A percentile compares a stretch with the other conserved stretches of the same genome.
Evolutionary conservation across 1,140 invertebrate species (phyloP).

Genomic region (Saccostrea glomerata): DNA sequence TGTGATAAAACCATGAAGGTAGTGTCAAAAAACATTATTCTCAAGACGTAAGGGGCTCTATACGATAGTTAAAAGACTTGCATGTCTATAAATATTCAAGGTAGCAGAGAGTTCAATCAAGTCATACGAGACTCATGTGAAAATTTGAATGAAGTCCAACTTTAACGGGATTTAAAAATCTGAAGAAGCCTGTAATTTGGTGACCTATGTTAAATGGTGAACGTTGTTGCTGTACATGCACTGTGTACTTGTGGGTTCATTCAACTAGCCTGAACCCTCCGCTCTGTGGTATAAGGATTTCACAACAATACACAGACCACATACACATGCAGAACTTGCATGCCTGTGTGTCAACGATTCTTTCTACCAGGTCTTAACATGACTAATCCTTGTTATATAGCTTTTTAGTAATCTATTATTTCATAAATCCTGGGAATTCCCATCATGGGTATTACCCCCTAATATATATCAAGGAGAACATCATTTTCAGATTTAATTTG

Average conservation of each 20-base stretch:
- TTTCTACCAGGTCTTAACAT: background rate
- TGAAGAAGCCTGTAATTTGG: constrained; percentile 22
- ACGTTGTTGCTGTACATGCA: background rate
- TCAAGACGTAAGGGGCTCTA: background rate
- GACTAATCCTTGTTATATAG: constrained; percentile 6
- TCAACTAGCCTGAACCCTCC: constrained; percentile 7
- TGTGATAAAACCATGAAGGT: background rate
- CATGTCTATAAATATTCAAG: constrained; percentile 25
- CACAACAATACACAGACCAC: background rate
- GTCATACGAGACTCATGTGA: constrained; percentile 13
- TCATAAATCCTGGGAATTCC: background rate
- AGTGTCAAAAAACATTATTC: background rate
- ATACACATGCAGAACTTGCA: background rate
- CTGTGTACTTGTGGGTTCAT: background rate
- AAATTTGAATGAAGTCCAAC: constrained; percentile 34
- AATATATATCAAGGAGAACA: too few relatives aligned
- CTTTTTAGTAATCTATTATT: background rate
- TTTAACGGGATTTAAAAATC: constrained; percentile 34
- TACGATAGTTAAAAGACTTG: background rate
- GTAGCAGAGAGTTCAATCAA: constrained; percentile 37
- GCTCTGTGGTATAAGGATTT: constrained; percentile 1
- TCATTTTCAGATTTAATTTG: background rate
- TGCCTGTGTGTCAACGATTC: background rate
- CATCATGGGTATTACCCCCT: too few relatives aligned
- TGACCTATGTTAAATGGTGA: constrained; percentile 10